Evolutionary conservation across 2,797 vertebrate species (phyloP).

Genomic region (Etheostoma nigrum): DNA sequence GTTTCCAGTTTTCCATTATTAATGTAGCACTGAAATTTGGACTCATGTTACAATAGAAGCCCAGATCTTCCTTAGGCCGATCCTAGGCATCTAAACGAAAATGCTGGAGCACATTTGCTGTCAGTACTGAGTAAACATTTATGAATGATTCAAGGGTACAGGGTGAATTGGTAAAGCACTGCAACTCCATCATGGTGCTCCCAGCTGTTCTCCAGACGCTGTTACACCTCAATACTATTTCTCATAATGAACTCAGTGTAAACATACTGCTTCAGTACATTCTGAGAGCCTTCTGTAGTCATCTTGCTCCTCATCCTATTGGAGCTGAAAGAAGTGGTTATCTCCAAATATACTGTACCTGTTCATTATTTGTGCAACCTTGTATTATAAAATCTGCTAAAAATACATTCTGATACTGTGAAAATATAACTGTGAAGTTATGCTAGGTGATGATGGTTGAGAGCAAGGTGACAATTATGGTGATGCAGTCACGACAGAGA

Average conservation of each 20-base stretch:
- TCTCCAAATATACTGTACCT: neutral
- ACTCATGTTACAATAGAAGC: slow-evolving; percentile 38
- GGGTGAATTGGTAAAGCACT: slow-evolving; percentile 55
- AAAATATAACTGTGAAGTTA: slow-evolving; percentile 35
- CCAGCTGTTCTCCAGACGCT: slow-evolving; percentile 46
- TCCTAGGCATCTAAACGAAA: slow-evolving; percentile 60
- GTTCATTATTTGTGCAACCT: slow-evolving; percentile 11
- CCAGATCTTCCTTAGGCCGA: slow-evolving; percentile 37
- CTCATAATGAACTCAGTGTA: slow-evolving; percentile 20
- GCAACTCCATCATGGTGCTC: slow-evolving; percentile 51
- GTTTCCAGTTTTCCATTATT: slow-evolving; percentile 81
- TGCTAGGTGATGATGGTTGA: slow-evolving; percentile 26
- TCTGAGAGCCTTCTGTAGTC: slow-evolving; percentile 17
- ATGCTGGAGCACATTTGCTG: slow-evolving; percentile 55
- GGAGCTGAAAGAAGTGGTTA: slow-evolving; percentile 1
- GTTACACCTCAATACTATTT: slow-evolving; percentile 21
- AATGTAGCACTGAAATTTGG: slow-evolving; percentile 67
- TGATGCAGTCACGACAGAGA: slow-evolving; percentile 13
- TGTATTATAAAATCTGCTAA: neutral
- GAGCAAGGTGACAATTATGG: slow-evolving; percentile 36
- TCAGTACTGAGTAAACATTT: slow-evolving; percentile 71
- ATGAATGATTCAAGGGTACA: slow-evolving; percentile 79
- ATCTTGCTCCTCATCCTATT: slow-evolving; percentile 9
- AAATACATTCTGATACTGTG: slow-evolving; percentile 35
- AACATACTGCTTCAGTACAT: slow-evolving; percentile 12